A percentile compares a stretch with the other conserved stretches of the same genome.
These are phyloP conservation scores for Dendrolimus pini DNA, from an alignment of 2,888 invertebrate species.

Conservation along the genomic window DNA sequence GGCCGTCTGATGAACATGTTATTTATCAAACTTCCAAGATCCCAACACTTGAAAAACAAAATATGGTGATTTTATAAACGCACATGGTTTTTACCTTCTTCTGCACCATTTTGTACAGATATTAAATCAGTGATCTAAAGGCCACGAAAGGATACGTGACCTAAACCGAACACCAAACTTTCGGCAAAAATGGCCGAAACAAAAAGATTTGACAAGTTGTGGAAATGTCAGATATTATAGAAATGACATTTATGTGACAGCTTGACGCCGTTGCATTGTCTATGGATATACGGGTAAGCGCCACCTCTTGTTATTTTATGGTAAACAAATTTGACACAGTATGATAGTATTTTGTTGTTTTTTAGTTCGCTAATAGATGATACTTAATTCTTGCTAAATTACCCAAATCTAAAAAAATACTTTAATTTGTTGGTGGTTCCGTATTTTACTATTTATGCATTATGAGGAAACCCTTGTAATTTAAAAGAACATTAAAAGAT, in stretches of 20 bases:
- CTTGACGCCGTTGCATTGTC: no score
- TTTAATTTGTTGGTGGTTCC: no score
- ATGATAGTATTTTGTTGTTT: no score
- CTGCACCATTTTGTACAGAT: conserved; percentile 72
- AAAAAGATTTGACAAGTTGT: conserved; percentile 44
- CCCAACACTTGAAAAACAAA: conserved; percentile 35
- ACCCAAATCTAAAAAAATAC: no score
- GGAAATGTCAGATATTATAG: conserved; percentile 19
- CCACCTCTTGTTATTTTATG: no score
- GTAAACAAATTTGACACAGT: no score
- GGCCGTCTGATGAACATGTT: conserved; percentile 31
- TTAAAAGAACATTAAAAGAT: no score
- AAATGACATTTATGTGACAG: conserved; percentile 1
- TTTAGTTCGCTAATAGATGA: no score
- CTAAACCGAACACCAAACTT: conserved; percentile 60
- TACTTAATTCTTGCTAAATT: no score
- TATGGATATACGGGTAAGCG: no score
- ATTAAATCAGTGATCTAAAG: conserved; percentile 63
- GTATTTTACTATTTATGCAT: no score
- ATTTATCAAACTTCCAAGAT: conserved; percentile 26
- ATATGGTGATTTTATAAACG: conserved; percentile 56
- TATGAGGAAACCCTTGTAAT: no score
- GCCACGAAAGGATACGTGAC: conserved; percentile 73
- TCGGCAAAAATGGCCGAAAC: conserved; percentile 73
- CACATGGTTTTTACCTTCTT: conserved; percentile 75